Evolutionary conservation across 2,113 vertebrate genomes (phyloP).

Genomic region (Anhinga rufa): DNA sequence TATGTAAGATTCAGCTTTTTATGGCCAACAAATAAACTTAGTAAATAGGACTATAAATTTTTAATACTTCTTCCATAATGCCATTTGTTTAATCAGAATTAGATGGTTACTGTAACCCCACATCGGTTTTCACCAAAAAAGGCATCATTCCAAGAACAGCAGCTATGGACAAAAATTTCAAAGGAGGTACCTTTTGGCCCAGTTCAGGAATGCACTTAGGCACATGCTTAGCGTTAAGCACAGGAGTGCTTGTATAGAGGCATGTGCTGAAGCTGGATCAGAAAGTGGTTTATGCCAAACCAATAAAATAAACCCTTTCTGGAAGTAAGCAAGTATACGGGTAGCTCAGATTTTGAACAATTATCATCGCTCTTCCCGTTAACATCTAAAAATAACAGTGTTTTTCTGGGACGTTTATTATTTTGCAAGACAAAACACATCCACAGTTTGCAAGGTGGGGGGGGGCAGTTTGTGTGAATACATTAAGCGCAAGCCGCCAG

Average conservation of each 20-base stretch:
- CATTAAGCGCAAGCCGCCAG: neutral
- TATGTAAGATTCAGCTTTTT: conserved; percentile 72
- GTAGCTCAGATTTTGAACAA: neutral
- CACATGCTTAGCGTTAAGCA: neutral
- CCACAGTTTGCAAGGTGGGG: neutral
- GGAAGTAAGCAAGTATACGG: neutral
- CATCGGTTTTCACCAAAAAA: conserved; percentile 53
- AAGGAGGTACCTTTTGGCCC: conserved; percentile 17
- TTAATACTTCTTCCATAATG: conserved; percentile 72
- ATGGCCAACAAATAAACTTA: conserved; percentile 68
- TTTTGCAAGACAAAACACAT: conserved; percentile 1
- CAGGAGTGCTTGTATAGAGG: neutral
- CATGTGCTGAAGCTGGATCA: neutral
- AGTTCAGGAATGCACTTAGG: conserved; percentile 46
- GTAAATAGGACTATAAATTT: conserved; percentile 76
- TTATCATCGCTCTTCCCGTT: neutral
- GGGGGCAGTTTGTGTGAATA: neutral
- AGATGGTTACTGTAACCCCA: conserved; percentile 35
- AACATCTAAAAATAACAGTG: neutral
- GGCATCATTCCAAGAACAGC: conserved; percentile 42
- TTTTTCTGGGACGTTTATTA: neutral
- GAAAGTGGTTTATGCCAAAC: neutral
- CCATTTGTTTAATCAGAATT: conserved; percentile 68
- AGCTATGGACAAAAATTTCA: conserved; percentile 25
- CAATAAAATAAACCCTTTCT: neutral